These are phyloP conservation scores for Drosophila fuyamai DNA, from an alignment of 1,140 invertebrate genomes.

Conservation along the genomic window DNA sequence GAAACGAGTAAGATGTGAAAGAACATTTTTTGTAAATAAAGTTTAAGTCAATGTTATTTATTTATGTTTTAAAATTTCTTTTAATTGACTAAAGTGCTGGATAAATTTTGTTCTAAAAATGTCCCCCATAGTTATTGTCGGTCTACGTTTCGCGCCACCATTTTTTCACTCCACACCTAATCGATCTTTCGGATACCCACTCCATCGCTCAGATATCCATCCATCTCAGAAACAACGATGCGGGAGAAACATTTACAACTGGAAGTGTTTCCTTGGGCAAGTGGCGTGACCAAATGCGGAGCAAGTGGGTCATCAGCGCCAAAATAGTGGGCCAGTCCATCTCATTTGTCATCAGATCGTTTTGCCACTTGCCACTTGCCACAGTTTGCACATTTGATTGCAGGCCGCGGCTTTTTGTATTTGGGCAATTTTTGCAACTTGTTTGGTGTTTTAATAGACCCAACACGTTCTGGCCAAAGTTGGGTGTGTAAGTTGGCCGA, in stretches of 20 bases:
- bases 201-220: conserved; percentile 22
- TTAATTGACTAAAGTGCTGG: too few species aligned
- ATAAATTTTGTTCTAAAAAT: not conserved
- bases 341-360: conserved; percentile 46
- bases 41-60: not conserved
- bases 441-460: conserved; percentile 39
- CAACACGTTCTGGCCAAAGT: conserved; percentile 38
- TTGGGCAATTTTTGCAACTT: conserved; percentile 50
- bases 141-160: not conserved
- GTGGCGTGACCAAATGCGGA: conserved; percentile 50
- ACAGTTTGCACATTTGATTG: conserved; percentile 54
- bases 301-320: conserved; percentile 50
- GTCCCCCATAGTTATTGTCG: too few species aligned
- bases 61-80: too few species aligned
- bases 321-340: conserved; percentile 46
- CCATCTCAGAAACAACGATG: conserved; percentile 42
- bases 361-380: conserved; percentile 35
- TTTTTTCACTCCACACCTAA: conserved; percentile 6
- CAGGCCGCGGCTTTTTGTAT: conserved; percentile 24
- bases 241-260: conserved; percentile 46
- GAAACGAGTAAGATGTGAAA: too few species aligned
- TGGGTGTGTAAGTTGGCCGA: conserved; percentile 23
- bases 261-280: conserved; percentile 51
- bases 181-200: conserved; percentile 8
- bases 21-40: too few species aligned